Percentiles rank a stretch among this genome's conserved stretches.
These are phyloP conservation scores for Caenorhabditis zanzibari DNA, from an alignment of 2,888 invertebrate species.

Conservation along the genomic window DNA sequence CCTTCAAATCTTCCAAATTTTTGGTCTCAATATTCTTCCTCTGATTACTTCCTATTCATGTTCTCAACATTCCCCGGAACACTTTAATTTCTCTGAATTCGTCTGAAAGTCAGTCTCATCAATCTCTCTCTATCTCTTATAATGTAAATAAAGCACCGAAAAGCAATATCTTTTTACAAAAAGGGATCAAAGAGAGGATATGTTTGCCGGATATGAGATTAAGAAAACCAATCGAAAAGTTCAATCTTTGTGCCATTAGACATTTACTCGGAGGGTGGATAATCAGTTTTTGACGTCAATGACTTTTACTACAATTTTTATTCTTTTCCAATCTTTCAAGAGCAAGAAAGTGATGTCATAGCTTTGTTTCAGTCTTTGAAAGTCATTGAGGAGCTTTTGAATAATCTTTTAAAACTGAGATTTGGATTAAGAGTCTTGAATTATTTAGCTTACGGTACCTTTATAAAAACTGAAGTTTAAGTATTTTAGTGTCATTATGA, in stretches of 20 bases:
- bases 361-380: neutral
- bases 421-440: too few relatives aligned
- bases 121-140: slow-evolving; percentile 5
- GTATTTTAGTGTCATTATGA: too few relatives aligned
- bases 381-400: too few relatives aligned
- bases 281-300: slow-evolving; percentile 45
- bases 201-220: slow-evolving; percentile 22
- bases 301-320: slow-evolving; percentile 7
- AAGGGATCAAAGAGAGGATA: neutral
- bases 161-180: neutral
- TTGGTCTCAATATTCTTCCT: neutral
- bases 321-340: slow-evolving; percentile 1
- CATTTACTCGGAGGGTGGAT: slow-evolving; percentile 5
- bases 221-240: slow-evolving; percentile 15
- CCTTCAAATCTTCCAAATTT: too few relatives aligned
- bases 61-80: neutral
- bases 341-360: slow-evolving; percentile 14
- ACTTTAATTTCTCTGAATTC: neutral
- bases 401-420: too few relatives aligned
- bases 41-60: neutral
- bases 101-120: neutral
- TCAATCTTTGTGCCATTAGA: slow-evolving; percentile 34
- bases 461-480: too few relatives aligned
- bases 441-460: too few relatives aligned
- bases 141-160: neutral